Percentiles rank a stretch among this genome's conserved stretches.
Evolutionary conservation across 2,797 vertebrate genomes (phyloP).

Genomic region (Dendrocincla tyrannina): DNA sequence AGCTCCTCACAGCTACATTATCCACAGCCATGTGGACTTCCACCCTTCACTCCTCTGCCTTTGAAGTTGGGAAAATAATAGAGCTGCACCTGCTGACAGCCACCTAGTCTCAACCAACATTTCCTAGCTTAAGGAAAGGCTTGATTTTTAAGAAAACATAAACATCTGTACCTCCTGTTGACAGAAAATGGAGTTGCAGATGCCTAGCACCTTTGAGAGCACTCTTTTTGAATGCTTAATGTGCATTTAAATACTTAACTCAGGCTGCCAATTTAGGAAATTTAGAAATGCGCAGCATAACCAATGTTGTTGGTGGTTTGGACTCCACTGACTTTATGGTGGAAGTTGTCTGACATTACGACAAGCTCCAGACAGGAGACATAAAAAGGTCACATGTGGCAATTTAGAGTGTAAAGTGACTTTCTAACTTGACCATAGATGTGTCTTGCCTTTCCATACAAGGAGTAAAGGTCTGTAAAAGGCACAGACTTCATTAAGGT

Average conservation of each 20-base stretch:
- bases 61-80: slow-evolving; percentile 7
- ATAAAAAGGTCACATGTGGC: background rate
- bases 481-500: slow-evolving; percentile 4
- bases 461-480: slow-evolving; percentile 30
- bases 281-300: background rate
- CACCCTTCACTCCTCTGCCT: background rate
- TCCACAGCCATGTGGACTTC: background rate
- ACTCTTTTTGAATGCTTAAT: background rate
- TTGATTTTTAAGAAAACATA: background rate
- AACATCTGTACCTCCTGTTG: slow-evolving; percentile 43
- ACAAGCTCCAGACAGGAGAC: background rate
- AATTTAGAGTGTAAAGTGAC: background rate
- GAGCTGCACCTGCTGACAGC: background rate
- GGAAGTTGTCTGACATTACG: background rate
- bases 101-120: background rate
- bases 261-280: background rate
- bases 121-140: slow-evolving; percentile 18
- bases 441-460: slow-evolving; percentile 12
- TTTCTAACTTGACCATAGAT: background rate
- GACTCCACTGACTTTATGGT: background rate
- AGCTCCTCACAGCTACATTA: background rate
- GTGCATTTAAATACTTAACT: slow-evolving; percentile 1
- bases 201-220: background rate
- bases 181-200: slow-evolving; percentile 36
- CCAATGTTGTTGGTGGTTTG: background rate